These are phyloP conservation scores for Uloborus diversus DNA, from an alignment of 1,140 invertebrate genomes.

Conservation along the genomic window DNA sequence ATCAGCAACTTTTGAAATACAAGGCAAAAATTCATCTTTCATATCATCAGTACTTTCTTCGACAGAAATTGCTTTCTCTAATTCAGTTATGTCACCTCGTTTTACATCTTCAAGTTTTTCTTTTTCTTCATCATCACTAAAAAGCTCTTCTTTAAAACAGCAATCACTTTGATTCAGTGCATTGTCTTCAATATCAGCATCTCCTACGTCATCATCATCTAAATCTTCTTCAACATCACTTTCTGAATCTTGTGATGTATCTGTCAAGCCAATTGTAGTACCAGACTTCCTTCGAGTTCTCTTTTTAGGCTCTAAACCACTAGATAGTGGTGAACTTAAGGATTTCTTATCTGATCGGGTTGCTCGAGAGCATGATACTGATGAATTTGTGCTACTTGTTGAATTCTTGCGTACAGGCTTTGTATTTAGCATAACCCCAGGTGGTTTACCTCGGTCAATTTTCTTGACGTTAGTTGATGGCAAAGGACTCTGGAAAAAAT, in stretches of 20 bases:
- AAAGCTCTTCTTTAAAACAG: constrained; percentile 48
- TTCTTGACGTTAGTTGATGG: constrained; percentile 9
- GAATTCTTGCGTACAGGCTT: constrained; percentile 48
- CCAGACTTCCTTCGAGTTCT: constrained; percentile 33
- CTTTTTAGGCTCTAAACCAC: constrained; percentile 39
- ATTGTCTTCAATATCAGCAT: constrained; percentile 1
- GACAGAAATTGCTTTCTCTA: constrained; percentile 31
- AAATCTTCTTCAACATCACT: constrained; percentile 31
- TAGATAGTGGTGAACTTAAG: constrained; percentile 41
- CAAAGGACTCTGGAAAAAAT: constrained; percentile 31
- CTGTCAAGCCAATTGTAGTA: not conserved
- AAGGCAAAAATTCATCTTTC: not conserved
- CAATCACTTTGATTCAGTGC: not conserved
- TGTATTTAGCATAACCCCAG: constrained; percentile 68
- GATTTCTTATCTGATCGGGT: constrained; percentile 56
- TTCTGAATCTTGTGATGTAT: constrained; percentile 44
- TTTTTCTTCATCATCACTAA: constrained; percentile 52
- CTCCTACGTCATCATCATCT: constrained; percentile 23
- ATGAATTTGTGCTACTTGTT: constrained; percentile 15
- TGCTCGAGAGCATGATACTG: constrained; percentile 18
- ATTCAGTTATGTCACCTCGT: constrained; percentile 2
- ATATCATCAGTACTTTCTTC: constrained; percentile 10
- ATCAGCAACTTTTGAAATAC: not conserved
- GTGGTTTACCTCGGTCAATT: constrained; percentile 7
- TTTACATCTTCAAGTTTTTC: constrained; percentile 41